Conservation (phyloP, 1,140 invertebrate genomes). For the Drosophila lini region DNA sequence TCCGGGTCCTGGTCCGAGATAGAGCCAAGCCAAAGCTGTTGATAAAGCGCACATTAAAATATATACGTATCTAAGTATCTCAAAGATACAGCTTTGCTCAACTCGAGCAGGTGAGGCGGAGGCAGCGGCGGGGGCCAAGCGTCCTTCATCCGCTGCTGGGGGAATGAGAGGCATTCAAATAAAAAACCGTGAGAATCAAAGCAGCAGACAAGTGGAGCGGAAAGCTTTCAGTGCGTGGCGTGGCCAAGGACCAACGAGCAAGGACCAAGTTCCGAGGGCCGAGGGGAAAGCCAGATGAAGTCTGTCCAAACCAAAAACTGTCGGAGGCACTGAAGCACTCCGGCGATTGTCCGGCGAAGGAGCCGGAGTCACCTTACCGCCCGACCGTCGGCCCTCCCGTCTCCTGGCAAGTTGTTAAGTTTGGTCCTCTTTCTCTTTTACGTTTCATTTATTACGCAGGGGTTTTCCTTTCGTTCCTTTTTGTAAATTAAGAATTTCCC, state of each 20-base stretch:
- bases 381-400: neutral
- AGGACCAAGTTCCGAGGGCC: slow-evolving; percentile 11
- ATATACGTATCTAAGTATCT: slow-evolving; percentile 79
- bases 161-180: slow-evolving; percentile 66
- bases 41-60: slow-evolving; percentile 81
- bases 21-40: slow-evolving; percentile 72
- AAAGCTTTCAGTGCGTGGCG: slow-evolving; percentile 74
- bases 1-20: slow-evolving; percentile 30
- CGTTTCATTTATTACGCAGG: slow-evolving; percentile 75
- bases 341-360: slow-evolving; percentile 59
- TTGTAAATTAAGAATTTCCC: slow-evolving; percentile 77
- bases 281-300: slow-evolving; percentile 17
- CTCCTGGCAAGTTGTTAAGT: slow-evolving; percentile 59
- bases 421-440: slow-evolving; percentile 63
- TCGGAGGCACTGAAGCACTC: slow-evolving; percentile 32
- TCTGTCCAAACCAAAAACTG: slow-evolving; percentile 57
- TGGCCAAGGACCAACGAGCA: slow-evolving; percentile 13
- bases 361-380: slow-evolving; percentile 3
- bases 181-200: slow-evolving; percentile 79
- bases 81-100: slow-evolving; percentile 52
- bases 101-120: slow-evolving; percentile 30
- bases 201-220: slow-evolving; percentile 77
- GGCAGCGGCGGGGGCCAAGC: slow-evolving; percentile 12
- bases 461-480: slow-evolving; percentile 52
- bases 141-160: slow-evolving; percentile 30